A percentile compares a stretch with the other conserved stretches of the same genome.
These are phyloP conservation scores for Willowsia nigromaculata DNA, from an alignment of 2,888 invertebrate genomes.

Conservation along the genomic window DNA sequence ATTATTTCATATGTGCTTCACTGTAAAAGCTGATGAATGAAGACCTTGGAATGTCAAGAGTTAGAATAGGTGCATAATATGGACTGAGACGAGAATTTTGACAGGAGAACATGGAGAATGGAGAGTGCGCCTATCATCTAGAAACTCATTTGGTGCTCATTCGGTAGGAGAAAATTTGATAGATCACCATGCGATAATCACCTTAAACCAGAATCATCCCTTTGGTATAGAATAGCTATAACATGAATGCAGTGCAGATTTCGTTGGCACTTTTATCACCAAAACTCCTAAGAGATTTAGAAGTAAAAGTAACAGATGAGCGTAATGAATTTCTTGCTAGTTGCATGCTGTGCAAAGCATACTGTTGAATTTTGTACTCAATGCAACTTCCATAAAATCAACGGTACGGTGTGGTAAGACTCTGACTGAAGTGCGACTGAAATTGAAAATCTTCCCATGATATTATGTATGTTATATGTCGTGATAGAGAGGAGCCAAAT, in stretches of 20 bases:
- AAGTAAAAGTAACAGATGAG: too few species aligned
- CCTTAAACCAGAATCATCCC: neutral
- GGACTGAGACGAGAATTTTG: neutral
- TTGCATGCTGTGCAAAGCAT: neutral
- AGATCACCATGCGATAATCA: slow-evolving; percentile 39
- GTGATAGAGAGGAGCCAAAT: too few species aligned
- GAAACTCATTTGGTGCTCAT: slow-evolving; percentile 28
- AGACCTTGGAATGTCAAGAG: slow-evolving; percentile 51
- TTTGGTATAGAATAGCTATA: too few species aligned
- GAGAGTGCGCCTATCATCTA: neutral
- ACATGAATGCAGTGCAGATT: too few species aligned
- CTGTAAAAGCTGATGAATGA: neutral
- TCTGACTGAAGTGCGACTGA: too few species aligned
- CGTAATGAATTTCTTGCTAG: neutral
- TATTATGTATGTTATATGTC: too few species aligned
- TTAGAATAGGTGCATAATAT: slow-evolving; percentile 8
- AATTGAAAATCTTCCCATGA: too few species aligned
- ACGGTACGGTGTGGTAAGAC: too few species aligned
- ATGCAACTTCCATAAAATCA: too few species aligned
- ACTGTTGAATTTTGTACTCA: too few species aligned
- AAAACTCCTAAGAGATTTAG: neutral
- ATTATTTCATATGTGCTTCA: neutral
- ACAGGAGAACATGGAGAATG: neutral
- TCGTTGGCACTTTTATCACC: too few species aligned
- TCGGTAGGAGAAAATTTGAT: slow-evolving; percentile 29